Percentiles rank a stretch among this genome's conserved stretches.
Evolutionary conservation across 2,113 vertebrate species (phyloP).

Genomic region (Albula glossodonta): DNA sequence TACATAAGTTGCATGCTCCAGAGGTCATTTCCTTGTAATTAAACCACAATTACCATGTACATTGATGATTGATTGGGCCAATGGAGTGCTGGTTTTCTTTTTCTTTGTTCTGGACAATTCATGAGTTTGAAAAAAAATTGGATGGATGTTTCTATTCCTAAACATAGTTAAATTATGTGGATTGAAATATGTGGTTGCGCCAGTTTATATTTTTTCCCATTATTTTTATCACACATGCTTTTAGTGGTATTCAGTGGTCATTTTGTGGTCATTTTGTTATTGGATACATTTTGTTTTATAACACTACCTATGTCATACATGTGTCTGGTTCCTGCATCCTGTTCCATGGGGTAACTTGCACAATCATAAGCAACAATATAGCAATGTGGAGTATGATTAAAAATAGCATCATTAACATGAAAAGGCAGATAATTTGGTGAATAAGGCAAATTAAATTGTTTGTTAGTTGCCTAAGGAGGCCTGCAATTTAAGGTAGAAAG

Average conservation of each 20-base stretch:
- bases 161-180: neutral
- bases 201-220: no score
- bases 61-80: neutral
- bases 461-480: neutral
- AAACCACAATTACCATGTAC: neutral
- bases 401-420: neutral
- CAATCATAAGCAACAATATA: neutral
- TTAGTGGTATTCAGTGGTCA: neutral
- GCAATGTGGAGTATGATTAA: neutral
- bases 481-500: neutral
- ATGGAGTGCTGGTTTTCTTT: neutral
- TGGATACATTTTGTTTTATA: neutral
- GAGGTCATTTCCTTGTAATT: constrained; percentile 1
- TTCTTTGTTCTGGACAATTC: neutral
- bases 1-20: neutral
- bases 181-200: neutral
- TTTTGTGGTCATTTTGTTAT: neutral
- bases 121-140: neutral
- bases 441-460: neutral
- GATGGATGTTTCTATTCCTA: neutral
- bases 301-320: no score
- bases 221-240: no score
- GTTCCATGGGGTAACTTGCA: neutral
- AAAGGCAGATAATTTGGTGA: neutral
- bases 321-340: neutral